These are phyloP conservation scores for Catagonus wagneri DNA, from an alignment of 2,113 vertebrate species.

Conservation along the genomic window DNA sequence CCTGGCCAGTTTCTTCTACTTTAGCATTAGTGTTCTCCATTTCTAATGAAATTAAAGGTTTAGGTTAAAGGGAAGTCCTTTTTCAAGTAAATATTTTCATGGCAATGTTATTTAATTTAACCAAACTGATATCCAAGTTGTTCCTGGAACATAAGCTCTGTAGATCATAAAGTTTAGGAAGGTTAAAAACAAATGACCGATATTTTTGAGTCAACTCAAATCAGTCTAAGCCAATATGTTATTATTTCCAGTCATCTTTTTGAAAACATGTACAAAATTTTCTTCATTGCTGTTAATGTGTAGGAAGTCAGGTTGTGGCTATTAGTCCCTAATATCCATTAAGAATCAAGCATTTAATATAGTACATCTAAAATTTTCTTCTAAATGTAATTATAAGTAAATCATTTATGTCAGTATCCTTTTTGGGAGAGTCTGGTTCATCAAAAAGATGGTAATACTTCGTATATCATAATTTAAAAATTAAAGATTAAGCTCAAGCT, in stretches of 20 bases:
- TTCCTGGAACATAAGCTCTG: not conserved
- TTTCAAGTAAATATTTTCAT: constrained; percentile 60
- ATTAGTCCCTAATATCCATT: not conserved
- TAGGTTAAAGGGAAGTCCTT: constrained; percentile 17
- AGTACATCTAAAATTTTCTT: not conserved
- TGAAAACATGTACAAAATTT: not conserved
- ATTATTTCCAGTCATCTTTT: constrained; percentile 28
- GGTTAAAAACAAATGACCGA: constrained; percentile 16
- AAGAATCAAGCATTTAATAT: not conserved
- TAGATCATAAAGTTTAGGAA: constrained; percentile 1
- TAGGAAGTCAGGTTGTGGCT: not conserved
- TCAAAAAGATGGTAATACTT: not conserved
- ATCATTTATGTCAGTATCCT: not conserved
- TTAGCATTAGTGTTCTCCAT: not conserved
- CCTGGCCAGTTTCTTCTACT: not conserved
- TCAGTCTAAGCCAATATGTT: not conserved
- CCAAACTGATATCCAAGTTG: not conserved
- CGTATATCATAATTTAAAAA: not conserved
- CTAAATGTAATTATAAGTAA: not conserved
- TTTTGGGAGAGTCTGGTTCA: not conserved
- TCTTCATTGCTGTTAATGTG: not conserved
- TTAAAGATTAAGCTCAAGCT: not conserved
- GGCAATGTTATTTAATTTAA: constrained; percentile 44
- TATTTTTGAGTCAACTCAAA: constrained; percentile 37
- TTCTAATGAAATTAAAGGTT: constrained; percentile 58